These are phyloP conservation scores for Lepisosteus oculatus DNA, from an alignment of 2,113 vertebrate genomes.

Conservation along the genomic window DNA sequence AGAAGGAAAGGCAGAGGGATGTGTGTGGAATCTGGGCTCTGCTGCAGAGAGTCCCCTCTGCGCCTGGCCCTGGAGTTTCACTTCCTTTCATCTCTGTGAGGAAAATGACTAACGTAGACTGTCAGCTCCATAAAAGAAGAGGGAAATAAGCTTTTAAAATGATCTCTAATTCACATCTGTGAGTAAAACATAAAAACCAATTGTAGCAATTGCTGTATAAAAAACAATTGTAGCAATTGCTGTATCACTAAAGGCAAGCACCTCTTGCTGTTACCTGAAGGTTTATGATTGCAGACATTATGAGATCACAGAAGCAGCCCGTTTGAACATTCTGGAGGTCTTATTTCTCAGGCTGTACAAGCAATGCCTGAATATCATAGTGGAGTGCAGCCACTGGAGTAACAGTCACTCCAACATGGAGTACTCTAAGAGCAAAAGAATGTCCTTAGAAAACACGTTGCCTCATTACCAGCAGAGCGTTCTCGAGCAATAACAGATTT, in stretches of 20 bases:
- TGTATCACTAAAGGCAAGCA: no score
- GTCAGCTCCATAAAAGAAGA: not conserved
- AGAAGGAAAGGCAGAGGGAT: constrained; percentile 38
- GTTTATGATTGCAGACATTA: no score
- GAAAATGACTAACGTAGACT: not conserved
- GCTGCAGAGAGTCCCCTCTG: constrained; percentile 50
- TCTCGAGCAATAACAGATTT: not conserved
- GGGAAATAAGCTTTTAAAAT: not conserved
- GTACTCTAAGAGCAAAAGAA: not conserved
- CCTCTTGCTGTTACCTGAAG: no score
- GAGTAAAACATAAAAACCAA: not conserved
- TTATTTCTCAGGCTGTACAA: not conserved
- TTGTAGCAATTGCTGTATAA: no score
- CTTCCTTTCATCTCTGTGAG: constrained; percentile 35
- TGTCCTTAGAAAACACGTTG: not conserved
- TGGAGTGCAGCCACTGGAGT: not conserved
- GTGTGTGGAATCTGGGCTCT: constrained; percentile 54
- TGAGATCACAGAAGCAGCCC: no score
- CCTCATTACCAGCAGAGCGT: not conserved
- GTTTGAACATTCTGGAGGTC: no score
- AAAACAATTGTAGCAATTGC: no score
- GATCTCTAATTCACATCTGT: not conserved
- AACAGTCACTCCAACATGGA: not conserved
- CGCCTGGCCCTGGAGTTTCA: constrained; percentile 61
- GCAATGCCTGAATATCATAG: not conserved